Conservation (phyloP, 2,888 invertebrate genomes). For the Synergus umbraculus region DNA sequence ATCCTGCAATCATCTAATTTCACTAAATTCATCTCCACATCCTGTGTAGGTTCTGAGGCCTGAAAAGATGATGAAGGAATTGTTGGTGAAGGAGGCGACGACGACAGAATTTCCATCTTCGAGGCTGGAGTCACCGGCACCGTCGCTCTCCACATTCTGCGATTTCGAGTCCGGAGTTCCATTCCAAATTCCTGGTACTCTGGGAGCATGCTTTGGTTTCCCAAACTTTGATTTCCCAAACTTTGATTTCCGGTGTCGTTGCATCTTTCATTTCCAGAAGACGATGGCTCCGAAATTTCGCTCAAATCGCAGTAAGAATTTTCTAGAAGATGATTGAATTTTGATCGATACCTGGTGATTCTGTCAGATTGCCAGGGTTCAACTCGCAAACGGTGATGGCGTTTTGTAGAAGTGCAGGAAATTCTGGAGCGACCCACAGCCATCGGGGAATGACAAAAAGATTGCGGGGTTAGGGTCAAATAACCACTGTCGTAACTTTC, state of each 20-base stretch:
- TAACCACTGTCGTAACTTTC: conserved; percentile 51
- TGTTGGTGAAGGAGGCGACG: conserved; percentile 49
- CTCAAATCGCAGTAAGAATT: conserved; percentile 14
- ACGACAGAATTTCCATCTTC: conserved; percentile 37
- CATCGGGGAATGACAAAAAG: conserved; percentile 12
- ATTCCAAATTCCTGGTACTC: conserved; percentile 45
- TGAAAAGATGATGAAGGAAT: conserved; percentile 48
- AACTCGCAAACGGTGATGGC: conserved; percentile 45
- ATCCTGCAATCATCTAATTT: neutral
- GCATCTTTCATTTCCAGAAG: neutral
- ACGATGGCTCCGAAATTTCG: neutral
- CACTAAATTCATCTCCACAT: conserved; percentile 41
- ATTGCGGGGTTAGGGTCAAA: conserved; percentile 46
- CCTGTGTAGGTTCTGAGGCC: conserved; percentile 32
- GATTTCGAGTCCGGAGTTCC: conserved; percentile 34
- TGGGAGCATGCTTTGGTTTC: conserved; percentile 29
- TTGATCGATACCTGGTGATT: conserved; percentile 28
- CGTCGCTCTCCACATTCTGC: conserved; percentile 10
- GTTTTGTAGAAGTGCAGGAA: conserved; percentile 39
- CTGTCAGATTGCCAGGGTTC: conserved; percentile 47
- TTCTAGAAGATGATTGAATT: conserved; percentile 42
- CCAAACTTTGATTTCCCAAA: no score
- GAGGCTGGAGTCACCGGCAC: conserved; percentile 7
- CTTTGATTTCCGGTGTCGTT: neutral
- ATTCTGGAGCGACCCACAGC: neutral